Conservation (phyloP, 2,113 vertebrate species). For the Reinhardtius hippoglossoides region DNA sequence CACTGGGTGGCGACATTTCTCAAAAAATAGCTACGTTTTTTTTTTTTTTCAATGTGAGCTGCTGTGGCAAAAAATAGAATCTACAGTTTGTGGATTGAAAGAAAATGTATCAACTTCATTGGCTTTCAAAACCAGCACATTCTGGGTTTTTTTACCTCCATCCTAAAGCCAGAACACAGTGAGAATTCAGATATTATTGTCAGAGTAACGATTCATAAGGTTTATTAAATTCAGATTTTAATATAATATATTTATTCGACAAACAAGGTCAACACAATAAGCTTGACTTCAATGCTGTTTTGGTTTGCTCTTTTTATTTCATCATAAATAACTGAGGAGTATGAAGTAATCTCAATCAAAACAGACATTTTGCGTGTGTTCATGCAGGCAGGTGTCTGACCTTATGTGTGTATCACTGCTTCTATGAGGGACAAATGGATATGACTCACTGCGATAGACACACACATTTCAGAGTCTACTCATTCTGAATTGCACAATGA, state of each 20-base stretch:
- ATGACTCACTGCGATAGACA: constrained; percentile 58
- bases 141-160: too few species aligned
- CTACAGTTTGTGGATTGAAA: not conserved
- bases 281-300: too few species aligned
- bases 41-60: not conserved
- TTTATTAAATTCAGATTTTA: not conserved
- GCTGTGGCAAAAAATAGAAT: not conserved
- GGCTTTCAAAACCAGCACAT: too few species aligned
- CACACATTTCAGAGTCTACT: constrained; percentile 29
- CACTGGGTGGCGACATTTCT: constrained; percentile 64
- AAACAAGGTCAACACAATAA: too few species aligned
- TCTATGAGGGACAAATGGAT: constrained; percentile 6
- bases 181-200: not conserved
- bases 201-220: not conserved
- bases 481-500: constrained; percentile 43
- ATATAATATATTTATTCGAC: not conserved
- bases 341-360: not conserved
- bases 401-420: not conserved
- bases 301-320: not conserved
- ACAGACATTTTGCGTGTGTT: too few species aligned
- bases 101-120: not conserved
- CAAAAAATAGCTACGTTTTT: not conserved
- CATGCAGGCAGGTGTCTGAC: not conserved
- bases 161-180: not conserved
- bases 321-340: not conserved